Conservation (phyloP, 2,797 vertebrate genomes). For the Channallabes apus region DNA sequence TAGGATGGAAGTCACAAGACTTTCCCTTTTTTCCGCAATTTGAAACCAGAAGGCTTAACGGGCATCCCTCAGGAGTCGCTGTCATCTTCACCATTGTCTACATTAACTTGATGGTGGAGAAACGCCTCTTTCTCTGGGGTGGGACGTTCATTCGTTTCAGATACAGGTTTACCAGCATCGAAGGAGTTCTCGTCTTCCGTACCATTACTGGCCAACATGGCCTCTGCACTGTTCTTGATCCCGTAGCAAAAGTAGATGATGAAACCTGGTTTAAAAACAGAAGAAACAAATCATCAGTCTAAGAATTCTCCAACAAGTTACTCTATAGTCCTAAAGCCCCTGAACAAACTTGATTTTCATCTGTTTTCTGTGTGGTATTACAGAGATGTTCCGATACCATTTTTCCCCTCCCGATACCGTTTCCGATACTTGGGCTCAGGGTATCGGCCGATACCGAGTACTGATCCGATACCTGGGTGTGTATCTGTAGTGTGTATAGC, state of each 20-base stretch:
- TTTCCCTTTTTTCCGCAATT: neutral
- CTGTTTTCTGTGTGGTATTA: neutral
- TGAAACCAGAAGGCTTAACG: slow-evolving; percentile 12
- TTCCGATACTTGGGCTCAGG: too few relatives aligned
- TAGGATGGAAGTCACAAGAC: neutral
- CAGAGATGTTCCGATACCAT: too few relatives aligned
- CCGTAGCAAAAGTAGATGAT: slow-evolving; percentile 90
- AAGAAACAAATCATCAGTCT: neutral
- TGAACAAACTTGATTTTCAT: neutral
- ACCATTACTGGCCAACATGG: slow-evolving; percentile 37
- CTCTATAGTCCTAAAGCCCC: neutral
- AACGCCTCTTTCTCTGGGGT: slow-evolving; percentile 67
- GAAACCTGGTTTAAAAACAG: slow-evolving; percentile 74
- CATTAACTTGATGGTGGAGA: slow-evolving; percentile 36
- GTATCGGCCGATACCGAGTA: too few relatives aligned
- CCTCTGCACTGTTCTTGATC: slow-evolving; percentile 85
- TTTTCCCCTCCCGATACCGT: too few relatives aligned
- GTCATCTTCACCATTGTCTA: slow-evolving; percentile 32
- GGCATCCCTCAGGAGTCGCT: slow-evolving; percentile 52
- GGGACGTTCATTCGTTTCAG: slow-evolving; percentile 67
- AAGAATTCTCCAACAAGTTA: neutral
- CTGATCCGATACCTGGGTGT: too few relatives aligned
- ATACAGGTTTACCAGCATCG: slow-evolving; percentile 30
- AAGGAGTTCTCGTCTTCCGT: slow-evolving; percentile 60
- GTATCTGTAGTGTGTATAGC: too few relatives aligned